A percentile compares a stretch with the other conserved stretches of the same genome.
Conservation (phyloP, 1,140 invertebrate species). For the Leguminivora glycinivorella region DNA sequence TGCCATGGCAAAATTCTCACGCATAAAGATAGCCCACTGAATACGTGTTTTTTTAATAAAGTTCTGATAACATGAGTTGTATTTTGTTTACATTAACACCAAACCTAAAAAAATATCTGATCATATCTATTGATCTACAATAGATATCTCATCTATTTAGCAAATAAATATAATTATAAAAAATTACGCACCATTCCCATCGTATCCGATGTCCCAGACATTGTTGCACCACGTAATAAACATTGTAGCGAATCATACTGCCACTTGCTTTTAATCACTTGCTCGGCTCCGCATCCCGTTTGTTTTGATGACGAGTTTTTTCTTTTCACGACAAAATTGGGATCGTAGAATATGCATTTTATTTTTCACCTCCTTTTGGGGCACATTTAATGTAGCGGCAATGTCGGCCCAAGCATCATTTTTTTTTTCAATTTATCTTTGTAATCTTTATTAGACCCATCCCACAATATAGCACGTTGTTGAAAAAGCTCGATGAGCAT, state of each 20-base stretch:
- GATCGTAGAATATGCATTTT: conserved; percentile 18
- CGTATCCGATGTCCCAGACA: conserved; percentile 22
- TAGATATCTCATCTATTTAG: conserved; percentile 20
- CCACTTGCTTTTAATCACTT: conserved; percentile 31
- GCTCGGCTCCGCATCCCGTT: conserved; percentile 21
- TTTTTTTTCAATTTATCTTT: conserved; percentile 22
- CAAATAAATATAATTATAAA: conserved; percentile 30
- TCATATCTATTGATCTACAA: background rate
- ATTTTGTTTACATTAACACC: conserved; percentile 27
- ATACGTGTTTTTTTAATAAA: conserved; percentile 1
- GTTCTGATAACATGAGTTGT: conserved; percentile 11
- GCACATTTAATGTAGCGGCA: conserved; percentile 6
- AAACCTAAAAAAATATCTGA: background rate
- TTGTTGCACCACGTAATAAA: conserved; percentile 31
- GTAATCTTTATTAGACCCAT: conserved; percentile 16
- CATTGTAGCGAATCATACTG: conserved; percentile 21
- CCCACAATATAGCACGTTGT: conserved; percentile 16
- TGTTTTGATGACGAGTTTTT: conserved; percentile 13
- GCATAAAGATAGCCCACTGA: conserved; percentile 21
- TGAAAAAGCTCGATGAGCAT: conserved; percentile 24
- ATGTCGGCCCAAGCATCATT: conserved; percentile 14
- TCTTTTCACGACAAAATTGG: conserved; percentile 24
- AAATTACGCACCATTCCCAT: conserved; percentile 30
- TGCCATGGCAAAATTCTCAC: conserved; percentile 34
- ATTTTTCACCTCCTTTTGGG: conserved; percentile 20